Evolutionary conservation across 2,888 invertebrate species (phyloP).

Genomic region (Coenonympha glycerion): DNA sequence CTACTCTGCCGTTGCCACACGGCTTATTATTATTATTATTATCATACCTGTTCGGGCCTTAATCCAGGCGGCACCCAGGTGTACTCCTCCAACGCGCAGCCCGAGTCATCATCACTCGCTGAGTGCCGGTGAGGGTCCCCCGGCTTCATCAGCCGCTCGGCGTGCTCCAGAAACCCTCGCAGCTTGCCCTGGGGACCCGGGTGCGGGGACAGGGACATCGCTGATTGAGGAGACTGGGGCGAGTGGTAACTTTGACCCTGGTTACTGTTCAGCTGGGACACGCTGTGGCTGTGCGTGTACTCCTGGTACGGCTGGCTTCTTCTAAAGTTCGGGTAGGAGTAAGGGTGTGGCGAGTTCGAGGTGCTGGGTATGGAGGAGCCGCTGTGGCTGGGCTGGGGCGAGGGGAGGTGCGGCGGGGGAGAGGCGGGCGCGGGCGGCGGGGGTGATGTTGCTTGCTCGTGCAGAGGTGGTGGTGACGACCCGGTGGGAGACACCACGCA

Average conservation of each 20-base stretch:
- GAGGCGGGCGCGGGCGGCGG: constrained; percentile 63
- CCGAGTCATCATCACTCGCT: constrained; percentile 97
- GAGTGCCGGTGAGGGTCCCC: constrained; percentile 88
- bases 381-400: constrained; percentile 64
- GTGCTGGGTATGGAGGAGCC: constrained; percentile 59
- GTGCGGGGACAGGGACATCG: constrained; percentile 67
- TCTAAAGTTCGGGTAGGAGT: constrained; percentile 60
- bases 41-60: constrained; percentile 95
- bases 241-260: constrained; percentile 55
- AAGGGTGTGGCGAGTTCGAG: constrained; percentile 61
- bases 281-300: constrained; percentile 50
- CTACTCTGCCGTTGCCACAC: too few species aligned
- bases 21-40: too few species aligned
- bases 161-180: constrained; percentile 64
- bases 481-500: constrained; percentile 80
- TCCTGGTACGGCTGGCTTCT: constrained; percentile 57
- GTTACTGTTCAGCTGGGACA: constrained; percentile 42
- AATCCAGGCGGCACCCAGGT: constrained; percentile 98
- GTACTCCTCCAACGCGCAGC: constrained; percentile 98
- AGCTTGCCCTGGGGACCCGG: constrained; percentile 65
- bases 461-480: constrained; percentile 61
- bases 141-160: constrained; percentile 78
- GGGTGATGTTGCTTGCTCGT: constrained; percentile 55
- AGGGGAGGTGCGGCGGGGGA: constrained; percentile 47
- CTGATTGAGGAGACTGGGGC: constrained; percentile 62